A percentile compares a stretch with the other conserved stretches of the same genome.
These are phyloP conservation scores for Drosophila cognata DNA, from an alignment of 2,888 invertebrate genomes.

Conservation along the genomic window DNA sequence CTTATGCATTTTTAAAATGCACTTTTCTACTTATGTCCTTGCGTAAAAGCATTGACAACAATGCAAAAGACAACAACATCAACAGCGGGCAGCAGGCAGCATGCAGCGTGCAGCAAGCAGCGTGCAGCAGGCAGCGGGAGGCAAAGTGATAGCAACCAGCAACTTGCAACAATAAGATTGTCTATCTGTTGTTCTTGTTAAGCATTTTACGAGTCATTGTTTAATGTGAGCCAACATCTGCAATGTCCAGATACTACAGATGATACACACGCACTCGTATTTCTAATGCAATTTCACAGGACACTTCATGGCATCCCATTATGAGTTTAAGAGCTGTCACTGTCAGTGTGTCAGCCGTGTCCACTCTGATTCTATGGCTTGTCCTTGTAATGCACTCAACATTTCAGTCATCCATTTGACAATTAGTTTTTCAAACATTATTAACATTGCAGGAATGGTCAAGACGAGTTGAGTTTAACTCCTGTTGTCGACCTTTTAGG, in stretches of 20 bases:
- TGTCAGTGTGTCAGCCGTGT: conserved; percentile 53
- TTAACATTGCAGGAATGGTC: conserved; percentile 36
- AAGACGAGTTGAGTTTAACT: conserved; percentile 10
- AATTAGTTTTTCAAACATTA: conserved; percentile 64
- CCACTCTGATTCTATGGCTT: not conserved
- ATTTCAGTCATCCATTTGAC: conserved; percentile 52
- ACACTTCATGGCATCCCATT: conserved; percentile 35
- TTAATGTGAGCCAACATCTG: conserved; percentile 46
- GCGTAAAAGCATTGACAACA: conserved; percentile 66
- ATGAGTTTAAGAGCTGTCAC: conserved; percentile 46
- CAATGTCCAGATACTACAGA: conserved; percentile 5
- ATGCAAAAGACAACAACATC: conserved; percentile 15
- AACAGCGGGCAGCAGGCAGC: conserved; percentile 24
- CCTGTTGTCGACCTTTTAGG: conserved; percentile 13
- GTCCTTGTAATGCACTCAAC: conserved; percentile 32
- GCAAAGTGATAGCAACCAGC: conserved; percentile 13
- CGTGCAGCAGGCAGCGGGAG: conserved; percentile 28
- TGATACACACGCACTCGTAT: conserved; percentile 46
- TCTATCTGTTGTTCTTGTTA: conserved; percentile 43
- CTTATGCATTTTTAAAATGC: conserved; percentile 76
- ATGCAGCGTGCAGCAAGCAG: not conserved
- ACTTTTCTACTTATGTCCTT: conserved; percentile 68
- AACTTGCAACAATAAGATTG: conserved; percentile 42
- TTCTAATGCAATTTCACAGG: conserved; percentile 68
- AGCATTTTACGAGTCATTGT: conserved; percentile 71